Base-by-base conservation (phyloP, 2,113 vertebrate species). In the Seriola quinqueradiata region DNA sequence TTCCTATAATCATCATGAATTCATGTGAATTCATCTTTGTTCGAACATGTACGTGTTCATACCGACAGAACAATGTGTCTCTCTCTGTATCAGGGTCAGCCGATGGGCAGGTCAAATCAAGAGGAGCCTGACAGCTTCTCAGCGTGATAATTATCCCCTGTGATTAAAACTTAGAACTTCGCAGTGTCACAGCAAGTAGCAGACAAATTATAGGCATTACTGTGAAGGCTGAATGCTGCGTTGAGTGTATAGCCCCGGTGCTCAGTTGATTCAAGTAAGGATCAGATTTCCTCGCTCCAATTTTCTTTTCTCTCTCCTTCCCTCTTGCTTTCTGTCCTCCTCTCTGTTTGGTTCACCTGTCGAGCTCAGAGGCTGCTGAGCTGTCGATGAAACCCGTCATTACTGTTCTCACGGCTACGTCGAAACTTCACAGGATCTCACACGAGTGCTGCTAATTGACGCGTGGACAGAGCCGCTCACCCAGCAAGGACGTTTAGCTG, bases 171-270 rank as follows among this genome's bases (percentile, higher is more conserved):
- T 84, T 14, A 85, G 16, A 83, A 84, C 65, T 76, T 84, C 82
- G 85, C 76, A 75, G 74, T 70, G 82, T 84, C 75, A 32, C 82
- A 61, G 83, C 57, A 46, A 60, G 75, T 5, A 42, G 59, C 67
- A 9, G 74, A 11, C 12, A 89, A 91, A 90, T 85, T 81, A 90
- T 25, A 86, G 86, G n/a, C 77, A 78, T 93, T 73, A 75, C 25
- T n/a, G 69, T 48, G 46, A 76, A 50, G 76, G 75, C 32, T 79
- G 85, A 79, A 68, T 1, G 17, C 25, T 32, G 60, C 46, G 13
- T 5, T 10, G 57, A 23, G 61, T 13, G 34, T 66, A 5, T n/a
- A 4, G 28, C 71, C 17, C 17, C 2, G 46, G 10, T 32, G 50
- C 57, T 75, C 40, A 12, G 16, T 10, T 42, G 64, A 77, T 65